phyloP scores from a whole-genome alignment of 2,888 invertebrate genomes.

The Chrysolina oricalcia region DNA sequence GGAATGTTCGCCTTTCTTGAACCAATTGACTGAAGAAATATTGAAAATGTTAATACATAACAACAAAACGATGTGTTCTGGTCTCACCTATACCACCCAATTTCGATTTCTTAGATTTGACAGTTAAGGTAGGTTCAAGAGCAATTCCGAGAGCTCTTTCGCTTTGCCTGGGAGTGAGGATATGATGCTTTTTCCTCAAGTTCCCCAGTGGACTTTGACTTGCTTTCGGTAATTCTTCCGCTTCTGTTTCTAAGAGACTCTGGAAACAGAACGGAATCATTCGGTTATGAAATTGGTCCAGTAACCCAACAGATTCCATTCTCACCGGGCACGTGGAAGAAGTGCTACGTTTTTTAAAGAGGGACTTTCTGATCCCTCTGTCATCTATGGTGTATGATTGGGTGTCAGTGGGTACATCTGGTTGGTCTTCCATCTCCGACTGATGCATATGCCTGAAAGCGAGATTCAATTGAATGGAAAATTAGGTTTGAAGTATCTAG shows the following conservation, averaged over 20 bases:
- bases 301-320: neutral
- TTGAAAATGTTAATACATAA: constrained; percentile 18
- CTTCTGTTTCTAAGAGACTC: constrained; percentile 88
- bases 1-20: constrained; percentile 73
- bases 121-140: constrained; percentile 70
- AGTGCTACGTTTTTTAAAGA: constrained; percentile 91
- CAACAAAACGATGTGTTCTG: neutral
- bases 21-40: constrained; percentile 74
- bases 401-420: constrained; percentile 76
- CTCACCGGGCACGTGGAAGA: constrained; percentile 89
- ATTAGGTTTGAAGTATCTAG: too few species aligned
- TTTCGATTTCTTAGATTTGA: constrained; percentile 75
- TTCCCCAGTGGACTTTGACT: constrained; percentile 88
- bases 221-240: constrained; percentile 81
- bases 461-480: neutral
- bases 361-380: constrained; percentile 83
- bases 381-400: constrained; percentile 82
- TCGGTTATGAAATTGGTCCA: constrained; percentile 19
- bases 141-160: constrained; percentile 81
- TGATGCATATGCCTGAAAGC: constrained; percentile 81
- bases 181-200: constrained; percentile 82
- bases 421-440: constrained; percentile 78
- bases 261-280: constrained; percentile 63
- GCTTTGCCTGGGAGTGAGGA: constrained; percentile 88
- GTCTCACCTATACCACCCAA: constrained; percentile 82